Evolutionary conservation across 1,140 invertebrate species (phyloP).

Genomic region (Episyrphus balteatus): DNA sequence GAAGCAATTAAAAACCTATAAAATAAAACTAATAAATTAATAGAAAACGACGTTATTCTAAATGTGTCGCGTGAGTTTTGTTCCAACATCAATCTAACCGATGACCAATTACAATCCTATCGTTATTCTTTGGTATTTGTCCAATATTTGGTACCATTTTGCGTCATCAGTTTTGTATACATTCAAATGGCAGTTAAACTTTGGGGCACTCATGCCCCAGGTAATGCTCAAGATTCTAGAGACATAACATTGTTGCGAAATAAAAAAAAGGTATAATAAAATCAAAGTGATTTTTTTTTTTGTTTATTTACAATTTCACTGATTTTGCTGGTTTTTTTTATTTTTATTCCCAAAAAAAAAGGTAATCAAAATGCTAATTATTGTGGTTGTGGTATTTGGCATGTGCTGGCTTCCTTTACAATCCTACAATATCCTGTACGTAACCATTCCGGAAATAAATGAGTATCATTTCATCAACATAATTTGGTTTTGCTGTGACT

Average conservation of each 20-base stretch:
- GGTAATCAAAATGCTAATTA: conserved; percentile 78
- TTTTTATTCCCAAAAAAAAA: conserved; percentile 30
- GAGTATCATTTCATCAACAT: conserved; percentile 67
- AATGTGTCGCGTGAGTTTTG: conserved; percentile 45
- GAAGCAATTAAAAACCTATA: background rate
- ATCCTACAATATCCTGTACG: conserved; percentile 59
- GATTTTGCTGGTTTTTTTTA: background rate
- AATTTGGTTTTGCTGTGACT: conserved; percentile 70
- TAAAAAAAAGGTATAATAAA: conserved; percentile 54
- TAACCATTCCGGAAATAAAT: conserved; percentile 57
- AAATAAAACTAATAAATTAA: background rate
- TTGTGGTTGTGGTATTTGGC: conserved; percentile 67
- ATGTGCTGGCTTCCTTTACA: conserved; percentile 74
- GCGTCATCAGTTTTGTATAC: conserved; percentile 68
- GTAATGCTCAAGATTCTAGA: conserved; percentile 58
- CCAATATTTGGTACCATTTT: conserved; percentile 66
- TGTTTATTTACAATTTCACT: background rate
- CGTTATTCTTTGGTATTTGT: conserved; percentile 43
- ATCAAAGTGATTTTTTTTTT: background rate
- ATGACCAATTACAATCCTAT: conserved; percentile 45
- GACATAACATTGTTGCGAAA: conserved; percentile 66
- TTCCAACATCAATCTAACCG: conserved; percentile 42
- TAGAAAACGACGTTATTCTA: conserved; percentile 22
- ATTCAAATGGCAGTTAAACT: conserved; percentile 62
- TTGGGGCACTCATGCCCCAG: conserved; percentile 63